phyloP scores from a whole-genome alignment of 2,113 vertebrate species.

The Nesoenas mayeri region DNA sequence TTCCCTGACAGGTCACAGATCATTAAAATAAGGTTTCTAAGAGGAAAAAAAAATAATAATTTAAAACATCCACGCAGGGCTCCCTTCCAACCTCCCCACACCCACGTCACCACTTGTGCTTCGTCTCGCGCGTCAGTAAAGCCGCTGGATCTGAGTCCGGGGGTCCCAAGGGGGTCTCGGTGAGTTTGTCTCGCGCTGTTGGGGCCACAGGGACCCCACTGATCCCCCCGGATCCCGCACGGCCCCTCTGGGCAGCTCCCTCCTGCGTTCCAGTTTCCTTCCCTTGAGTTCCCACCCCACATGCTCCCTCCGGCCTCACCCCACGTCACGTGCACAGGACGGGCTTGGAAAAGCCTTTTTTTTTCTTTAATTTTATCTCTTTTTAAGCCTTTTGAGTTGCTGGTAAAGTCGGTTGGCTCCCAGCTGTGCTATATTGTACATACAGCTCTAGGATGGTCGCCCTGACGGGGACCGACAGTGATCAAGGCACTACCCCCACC shows the following conservation, averaged over 20 bases:
- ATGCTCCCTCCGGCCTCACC: neutral
- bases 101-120: constrained; percentile 56
- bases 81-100: constrained; percentile 45
- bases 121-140: neutral
- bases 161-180: neutral
- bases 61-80: constrained; percentile 56
- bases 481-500: constrained; percentile 74
- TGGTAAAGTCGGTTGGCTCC: constrained; percentile 61
- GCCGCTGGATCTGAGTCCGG: neutral
- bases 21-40: constrained; percentile 77
- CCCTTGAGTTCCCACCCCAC: neutral
- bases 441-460: constrained; percentile 61
- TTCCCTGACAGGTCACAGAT: constrained; percentile 78
- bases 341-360: constrained; percentile 47
- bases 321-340: constrained; percentile 53
- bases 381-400: neutral
- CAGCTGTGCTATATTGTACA: constrained; percentile 68
- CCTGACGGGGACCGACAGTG: constrained; percentile 40
- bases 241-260: neutral
- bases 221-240: too few species aligned
- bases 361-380: neutral
- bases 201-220: neutral
- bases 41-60: constrained; percentile 52
- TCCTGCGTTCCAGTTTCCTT: neutral
- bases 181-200: rapidly evolving